Base-by-base conservation (phyloP, 2,797 vertebrate genomes). In the Ceryle rudis region DNA sequence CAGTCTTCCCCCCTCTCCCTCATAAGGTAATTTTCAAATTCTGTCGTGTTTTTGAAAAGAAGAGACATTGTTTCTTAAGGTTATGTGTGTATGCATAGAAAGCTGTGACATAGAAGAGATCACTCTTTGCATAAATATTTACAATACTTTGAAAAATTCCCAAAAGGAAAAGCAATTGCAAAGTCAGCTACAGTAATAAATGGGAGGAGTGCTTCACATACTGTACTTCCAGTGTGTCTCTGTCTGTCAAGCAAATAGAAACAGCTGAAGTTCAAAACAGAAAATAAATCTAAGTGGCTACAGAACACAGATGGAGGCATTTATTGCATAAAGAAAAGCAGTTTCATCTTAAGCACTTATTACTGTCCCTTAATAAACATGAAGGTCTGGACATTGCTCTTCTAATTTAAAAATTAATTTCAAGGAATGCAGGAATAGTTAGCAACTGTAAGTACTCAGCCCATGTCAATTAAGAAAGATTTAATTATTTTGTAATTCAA, bases 221-320 rank as follows among this genome's bases (percentile, higher is more conserved):
- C 33, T 79, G 93, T 66, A 78, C 23, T 86, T 65, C 41, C 1
- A 22, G 41, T 5, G 5, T 26, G 37, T 73, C 60, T 73, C 42
- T 71, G 80, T 95, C 73, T 41, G 23, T 57, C 5, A 15, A 92
- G 82, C 72, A 74, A 81, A 89, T 25, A 20, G 37, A 73, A 95
- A 83, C 35, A 86, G 80, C 33, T 79, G 51, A 89, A 64, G 52
- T 77, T 84, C 61, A 88, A 96, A 88, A 10, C 28, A 86, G 20
- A 64, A 90, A 83, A 91, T 91, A 94, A 95, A 94, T 91, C 72
- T 92, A 90, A 66, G 60, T 60, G 44, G 47, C 33, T 84, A 62
- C 39, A 92, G 28, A 75, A 44, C 81, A 90, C 35, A 65, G n/a
- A 51, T 21, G 18, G 28, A 88, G 79, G 80, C 57, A 91, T 94